Base-by-base conservation (phyloP, 2,797 vertebrate species). In the Acrossocheilus wenchowensis region DNA sequence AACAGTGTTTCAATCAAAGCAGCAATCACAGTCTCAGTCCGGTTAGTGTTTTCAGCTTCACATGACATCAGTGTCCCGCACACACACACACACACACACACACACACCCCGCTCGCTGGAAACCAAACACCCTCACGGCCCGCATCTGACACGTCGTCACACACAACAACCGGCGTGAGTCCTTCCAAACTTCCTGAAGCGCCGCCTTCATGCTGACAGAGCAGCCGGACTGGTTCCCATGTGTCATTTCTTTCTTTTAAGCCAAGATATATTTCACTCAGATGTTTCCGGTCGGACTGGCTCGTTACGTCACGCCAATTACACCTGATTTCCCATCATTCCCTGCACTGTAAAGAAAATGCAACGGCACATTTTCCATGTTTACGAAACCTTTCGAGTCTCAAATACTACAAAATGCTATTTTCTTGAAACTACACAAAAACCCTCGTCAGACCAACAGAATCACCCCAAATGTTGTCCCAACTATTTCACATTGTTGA, bases 171-270 rank as follows among this genome's bases (percentile, higher is more conserved):
- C 12, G 21, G 12, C 1, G 7, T 17, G n/a, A 75, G 26, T 26
- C 36, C 6, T 21, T 50, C 52, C 8, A 21, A 41, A 80, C 78
- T 91, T 89, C 89, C 87, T 88, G 72, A 88, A 79, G 41, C 5
- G 5, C 81, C 9, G 0, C 4, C 78, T 90, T 64, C 23, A n/a
- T 48, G 21, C 21, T 71, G 52, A 43, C 17, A 68, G 62, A 26
- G 82, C 82, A 48, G 90, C 17, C 86, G 75, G 90, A 94, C 90
- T 75, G 87, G 92, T 93, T 94, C n/a, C 71, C 45, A 72, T 34
- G 50, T 50, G 71, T 34, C 71, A 9, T 36, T 26, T 80, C 34
- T 5, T 11, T 73, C 52, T n/a, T 60, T 57, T 57, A 9, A 54
- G 50, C 41, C 64, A 85, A 36, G 12, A 85, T 50, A 80, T 60